phyloP scores from a whole-genome alignment of 2,888 invertebrate genomes.

The Gortyna flavago region DNA sequence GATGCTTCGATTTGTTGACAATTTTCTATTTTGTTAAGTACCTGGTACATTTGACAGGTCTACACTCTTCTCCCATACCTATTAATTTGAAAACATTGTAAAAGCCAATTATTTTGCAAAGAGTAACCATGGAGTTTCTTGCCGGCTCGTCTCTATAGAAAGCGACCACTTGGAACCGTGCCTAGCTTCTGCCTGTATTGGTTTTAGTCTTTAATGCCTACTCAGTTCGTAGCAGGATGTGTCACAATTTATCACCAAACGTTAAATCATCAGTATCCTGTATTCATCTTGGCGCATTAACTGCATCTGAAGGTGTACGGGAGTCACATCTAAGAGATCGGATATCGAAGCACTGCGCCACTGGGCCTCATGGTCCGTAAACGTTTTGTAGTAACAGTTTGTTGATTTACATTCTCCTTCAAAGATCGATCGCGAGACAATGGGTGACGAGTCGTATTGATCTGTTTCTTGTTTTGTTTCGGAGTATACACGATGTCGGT shows the following conservation, averaged over 20 bases:
- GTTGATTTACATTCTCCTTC: constrained; percentile 7
- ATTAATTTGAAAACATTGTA: neutral
- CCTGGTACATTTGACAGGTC: no score
- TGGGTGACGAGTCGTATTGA: constrained; percentile 6
- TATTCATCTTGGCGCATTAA: neutral
- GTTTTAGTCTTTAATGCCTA: no score
- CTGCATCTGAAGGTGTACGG: neutral
- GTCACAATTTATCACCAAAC: constrained; percentile 12
- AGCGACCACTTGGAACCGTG: neutral
- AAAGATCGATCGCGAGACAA: constrained; percentile 25
- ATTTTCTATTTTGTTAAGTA: neutral
- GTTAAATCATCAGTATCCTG: constrained; percentile 17
- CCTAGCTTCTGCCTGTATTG: neutral
- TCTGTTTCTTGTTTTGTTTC: constrained; percentile 2
- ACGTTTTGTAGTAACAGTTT: constrained; percentile 6
- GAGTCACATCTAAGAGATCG: neutral
- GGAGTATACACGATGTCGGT: neutral
- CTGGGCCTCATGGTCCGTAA: neutral
- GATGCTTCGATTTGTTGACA: neutral
- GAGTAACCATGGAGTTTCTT: neutral
- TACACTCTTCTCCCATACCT: neutral
- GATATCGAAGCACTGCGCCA: neutral
- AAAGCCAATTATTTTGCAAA: neutral
- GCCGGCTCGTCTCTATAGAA: no score
- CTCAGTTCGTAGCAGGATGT: constrained; percentile 4